Evolutionary conservation across 2,113 vertebrate species (phyloP).

Genomic region (Vidua chalybeata): DNA sequence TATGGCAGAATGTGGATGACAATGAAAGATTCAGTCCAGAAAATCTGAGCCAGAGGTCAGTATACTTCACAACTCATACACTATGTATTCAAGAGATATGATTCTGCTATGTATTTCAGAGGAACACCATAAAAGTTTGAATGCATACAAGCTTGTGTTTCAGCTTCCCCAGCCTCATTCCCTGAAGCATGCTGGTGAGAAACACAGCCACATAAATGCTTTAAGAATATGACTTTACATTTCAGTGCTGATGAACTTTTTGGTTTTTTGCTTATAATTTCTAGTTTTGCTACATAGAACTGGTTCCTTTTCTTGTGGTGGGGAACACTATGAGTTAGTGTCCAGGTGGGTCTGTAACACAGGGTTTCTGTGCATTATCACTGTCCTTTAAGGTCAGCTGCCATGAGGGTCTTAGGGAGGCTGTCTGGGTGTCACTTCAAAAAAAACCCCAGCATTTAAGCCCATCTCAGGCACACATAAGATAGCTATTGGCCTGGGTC

Average conservation of each 20-base stretch:
- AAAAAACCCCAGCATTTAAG: background rate
- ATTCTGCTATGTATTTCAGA: background rate
- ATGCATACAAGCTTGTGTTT: background rate
- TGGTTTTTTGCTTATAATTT: background rate
- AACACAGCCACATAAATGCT: background rate
- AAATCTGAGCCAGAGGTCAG: background rate
- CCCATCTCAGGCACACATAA: background rate
- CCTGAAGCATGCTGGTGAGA: background rate
- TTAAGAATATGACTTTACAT: background rate
- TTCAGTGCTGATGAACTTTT: background rate
- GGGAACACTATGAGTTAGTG: background rate
- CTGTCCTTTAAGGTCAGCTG: background rate
- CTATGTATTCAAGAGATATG: background rate
- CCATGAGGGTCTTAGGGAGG: background rate
- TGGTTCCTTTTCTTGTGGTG: background rate
- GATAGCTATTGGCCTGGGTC: background rate
- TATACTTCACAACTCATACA: background rate
- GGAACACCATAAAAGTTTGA: background rate
- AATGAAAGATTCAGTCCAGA: background rate
- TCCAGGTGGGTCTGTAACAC: background rate
- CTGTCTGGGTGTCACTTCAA: background rate
- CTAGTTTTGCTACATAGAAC: background rate
- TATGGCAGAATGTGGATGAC: background rate
- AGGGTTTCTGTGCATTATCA: accelerated
- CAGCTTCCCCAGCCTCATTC: background rate